Percentiles rank a stretch among this genome's conserved stretches.
Evolutionary conservation across 1,140 invertebrate species (phyloP).

Genomic region (Octopus bimaculoides): DNA sequence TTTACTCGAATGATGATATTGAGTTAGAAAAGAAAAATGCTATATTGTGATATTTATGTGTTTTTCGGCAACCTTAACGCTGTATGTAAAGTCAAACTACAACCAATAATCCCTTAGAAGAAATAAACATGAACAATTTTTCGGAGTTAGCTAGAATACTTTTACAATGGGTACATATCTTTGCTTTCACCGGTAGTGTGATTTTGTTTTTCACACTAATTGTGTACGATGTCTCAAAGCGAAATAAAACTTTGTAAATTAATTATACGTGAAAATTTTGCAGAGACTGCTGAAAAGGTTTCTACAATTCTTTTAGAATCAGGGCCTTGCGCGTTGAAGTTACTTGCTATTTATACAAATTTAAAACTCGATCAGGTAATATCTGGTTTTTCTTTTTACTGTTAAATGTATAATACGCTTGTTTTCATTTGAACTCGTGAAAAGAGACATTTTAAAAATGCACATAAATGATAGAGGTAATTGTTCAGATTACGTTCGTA

Average conservation of each 20-base stretch:
- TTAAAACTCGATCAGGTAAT: neutral
- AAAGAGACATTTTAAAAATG: too few relatives aligned
- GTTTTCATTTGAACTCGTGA: too few relatives aligned
- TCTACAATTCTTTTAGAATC: neutral
- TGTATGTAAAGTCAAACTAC: neutral
- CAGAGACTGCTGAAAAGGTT: neutral
- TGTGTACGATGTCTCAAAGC: neutral
- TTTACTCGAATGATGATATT: too few relatives aligned
- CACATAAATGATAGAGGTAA: too few relatives aligned
- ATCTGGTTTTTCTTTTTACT: neutral
- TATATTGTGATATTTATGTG: too few relatives aligned
- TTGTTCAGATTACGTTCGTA: too few relatives aligned
- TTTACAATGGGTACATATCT: neutral
- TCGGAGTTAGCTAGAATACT: neutral
- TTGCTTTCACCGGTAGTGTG: neutral
- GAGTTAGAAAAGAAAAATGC: too few relatives aligned
- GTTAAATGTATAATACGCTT: neutral
- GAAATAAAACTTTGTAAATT: constrained; percentile 2
- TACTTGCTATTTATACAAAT: neutral
- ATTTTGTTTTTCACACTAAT: neutral
- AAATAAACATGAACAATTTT: neutral
- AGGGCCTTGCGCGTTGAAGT: neutral
- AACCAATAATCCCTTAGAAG: neutral
- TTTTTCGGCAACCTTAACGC: too few relatives aligned
- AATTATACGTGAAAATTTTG: constrained; percentile 2